phyloP scores from a whole-genome alignment of 2,797 vertebrate genomes.

The Lepus townsendii region DNA sequence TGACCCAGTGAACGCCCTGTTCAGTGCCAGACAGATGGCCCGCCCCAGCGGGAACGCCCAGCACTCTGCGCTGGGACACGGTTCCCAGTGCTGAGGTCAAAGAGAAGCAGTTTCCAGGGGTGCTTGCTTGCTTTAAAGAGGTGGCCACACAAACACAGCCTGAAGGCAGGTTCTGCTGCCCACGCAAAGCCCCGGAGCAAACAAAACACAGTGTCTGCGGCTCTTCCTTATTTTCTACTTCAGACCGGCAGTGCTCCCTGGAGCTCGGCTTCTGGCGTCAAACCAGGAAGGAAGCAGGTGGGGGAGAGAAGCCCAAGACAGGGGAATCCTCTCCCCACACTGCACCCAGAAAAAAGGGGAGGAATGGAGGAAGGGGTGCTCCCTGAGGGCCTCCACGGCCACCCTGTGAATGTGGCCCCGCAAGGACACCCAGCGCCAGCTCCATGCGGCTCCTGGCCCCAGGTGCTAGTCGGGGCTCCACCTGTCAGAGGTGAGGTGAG shows the following conservation, averaged over 20 bases:
- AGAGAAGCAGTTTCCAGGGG: background rate
- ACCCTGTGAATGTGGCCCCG: background rate
- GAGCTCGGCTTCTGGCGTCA: slow-evolving; percentile 24
- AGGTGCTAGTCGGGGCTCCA: too few species aligned
- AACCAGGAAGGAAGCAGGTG: background rate
- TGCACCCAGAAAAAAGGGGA: background rate
- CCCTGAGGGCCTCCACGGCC: background rate
- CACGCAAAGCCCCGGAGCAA: slow-evolving; percentile 72
- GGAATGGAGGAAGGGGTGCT: background rate
- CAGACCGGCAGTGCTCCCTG: slow-evolving; percentile 70
- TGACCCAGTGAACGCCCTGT: background rate
- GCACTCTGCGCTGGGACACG: background rate
- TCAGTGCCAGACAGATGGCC: background rate
- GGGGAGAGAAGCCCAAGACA: background rate
- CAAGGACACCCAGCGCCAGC: background rate
- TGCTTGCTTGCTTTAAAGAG: slow-evolving; percentile 51
- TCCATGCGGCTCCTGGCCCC: too few species aligned
- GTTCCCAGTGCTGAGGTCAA: background rate
- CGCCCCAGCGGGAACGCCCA: background rate
- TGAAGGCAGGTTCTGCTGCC: slow-evolving; percentile 75
- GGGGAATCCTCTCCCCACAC: background rate
- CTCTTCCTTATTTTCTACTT: slow-evolving; percentile 73
- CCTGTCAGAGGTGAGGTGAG: too few species aligned
- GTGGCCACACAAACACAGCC: background rate
- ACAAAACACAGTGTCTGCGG: slow-evolving; percentile 66